phyloP scores from a whole-genome alignment of 2,888 invertebrate species.

The Geotrupes spiniger region DNA sequence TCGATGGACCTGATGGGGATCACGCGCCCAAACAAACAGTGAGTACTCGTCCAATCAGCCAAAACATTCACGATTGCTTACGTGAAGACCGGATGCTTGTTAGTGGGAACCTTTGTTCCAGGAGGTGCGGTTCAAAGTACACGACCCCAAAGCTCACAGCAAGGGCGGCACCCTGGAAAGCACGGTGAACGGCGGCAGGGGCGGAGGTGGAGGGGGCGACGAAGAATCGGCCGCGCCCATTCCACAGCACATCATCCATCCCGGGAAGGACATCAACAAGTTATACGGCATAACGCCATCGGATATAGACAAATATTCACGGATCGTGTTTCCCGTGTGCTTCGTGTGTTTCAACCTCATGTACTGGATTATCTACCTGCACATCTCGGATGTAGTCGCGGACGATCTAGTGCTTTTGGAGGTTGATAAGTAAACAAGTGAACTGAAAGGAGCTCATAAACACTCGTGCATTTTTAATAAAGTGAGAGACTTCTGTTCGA shows the following conservation, averaged over 20 bases:
- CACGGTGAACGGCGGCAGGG: slow-evolving; percentile 80
- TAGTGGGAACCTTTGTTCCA: slow-evolving; percentile 66
- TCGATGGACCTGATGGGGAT: slow-evolving; percentile 74
- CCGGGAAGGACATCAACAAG: slow-evolving; percentile 90
- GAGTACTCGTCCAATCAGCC: slow-evolving; percentile 50
- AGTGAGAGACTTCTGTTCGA: slow-evolving; percentile 36
- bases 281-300: slow-evolving; percentile 91
- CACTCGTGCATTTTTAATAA: slow-evolving; percentile 39
- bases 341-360: slow-evolving; percentile 98
- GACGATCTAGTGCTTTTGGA: slow-evolving; percentile 85
- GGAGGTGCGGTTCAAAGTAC: slow-evolving; percentile 94
- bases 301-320: slow-evolving; percentile 98
- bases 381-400: slow-evolving; percentile 93
- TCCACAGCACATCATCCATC: slow-evolving; percentile 77
- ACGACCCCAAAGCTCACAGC: slow-evolving; percentile 90
- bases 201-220: slow-evolving; percentile 58
- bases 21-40: slow-evolving; percentile 77
- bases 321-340: slow-evolving; percentile 97
- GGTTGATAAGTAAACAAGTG: slow-evolving; percentile 59
- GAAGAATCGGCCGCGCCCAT: slow-evolving; percentile 65
- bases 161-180: slow-evolving; percentile 90
- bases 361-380: slow-evolving; percentile 97
- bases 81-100: slow-evolving; percentile 56
- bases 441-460: slow-evolving; percentile 34
- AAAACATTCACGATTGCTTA: background rate